Evolutionary conservation across 1,140 invertebrate species (phyloP), one percentile per base, ranked within the genome.

Genomic region (Brachionus angularis): DNA sequence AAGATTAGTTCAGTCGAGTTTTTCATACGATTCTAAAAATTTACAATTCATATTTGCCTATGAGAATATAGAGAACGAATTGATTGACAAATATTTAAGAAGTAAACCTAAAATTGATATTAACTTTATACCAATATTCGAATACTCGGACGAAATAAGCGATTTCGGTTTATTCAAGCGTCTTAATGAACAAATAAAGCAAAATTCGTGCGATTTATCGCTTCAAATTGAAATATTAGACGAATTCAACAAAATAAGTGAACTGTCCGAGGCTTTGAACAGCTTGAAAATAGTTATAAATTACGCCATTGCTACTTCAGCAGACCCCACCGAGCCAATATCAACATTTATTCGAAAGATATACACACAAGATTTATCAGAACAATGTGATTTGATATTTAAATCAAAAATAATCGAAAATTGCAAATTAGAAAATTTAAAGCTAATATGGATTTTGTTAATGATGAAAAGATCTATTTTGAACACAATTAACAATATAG

Each of bases 161-260:
- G 14, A 58, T 58, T 58, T 58, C 27, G 39, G 27, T 12, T 39
- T 36, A 23, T 58, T 58, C 25, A 58, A 58, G 27, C 34, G 33
- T 23, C 25, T 58, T 14, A 58, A 58, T 21, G 53, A 58, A 18
- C 53, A 58, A 58, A 21, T 58, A 10, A 36, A 23, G 5, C 53
- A 58, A 34, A 3, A 58, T 25, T 29, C 23, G 2, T 36, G 36
- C 0, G 8, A 25, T 1, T 5, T 58, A 8, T 10, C 3, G 2
- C 18, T 39, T 3, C 18, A 39, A 33, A 34, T 21, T 21, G 34
- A 58, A 29, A 58, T 58, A 39, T 21, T 58, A 34, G 53, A 58
- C 14, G 10, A 58, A 23, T 58, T 58, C 39, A 58, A 36, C 8
- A 58, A 58, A 23, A 58, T 58, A 39, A 36, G 53, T 58, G 53